A percentile compares a stretch with the other conserved stretches of the same genome.
Evolutionary conservation across 1,140 invertebrate species (phyloP).

Genomic region (Drusus annulatus): DNA sequence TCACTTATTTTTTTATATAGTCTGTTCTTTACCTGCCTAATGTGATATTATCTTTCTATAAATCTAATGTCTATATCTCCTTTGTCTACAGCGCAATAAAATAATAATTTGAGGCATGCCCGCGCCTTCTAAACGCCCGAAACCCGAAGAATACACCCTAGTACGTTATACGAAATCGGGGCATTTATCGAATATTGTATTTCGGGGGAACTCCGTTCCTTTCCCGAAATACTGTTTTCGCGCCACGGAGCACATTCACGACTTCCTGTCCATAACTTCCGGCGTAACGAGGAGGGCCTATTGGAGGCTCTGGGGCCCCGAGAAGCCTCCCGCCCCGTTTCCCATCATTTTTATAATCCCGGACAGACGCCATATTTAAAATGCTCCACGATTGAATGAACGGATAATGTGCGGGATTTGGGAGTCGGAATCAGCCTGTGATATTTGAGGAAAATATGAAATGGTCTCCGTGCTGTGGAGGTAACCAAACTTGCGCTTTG

Average conservation of each 20-base stretch:
- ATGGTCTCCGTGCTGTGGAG: too few relatives aligned
- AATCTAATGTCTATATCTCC: too few relatives aligned
- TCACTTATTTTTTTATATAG: too few relatives aligned
- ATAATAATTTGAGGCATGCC: conserved; percentile 22
- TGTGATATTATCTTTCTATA: too few relatives aligned
- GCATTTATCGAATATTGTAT: conserved; percentile 36
- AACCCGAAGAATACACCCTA: conserved; percentile 25
- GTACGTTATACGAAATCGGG: conserved; percentile 5
- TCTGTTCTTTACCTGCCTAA: too few relatives aligned
- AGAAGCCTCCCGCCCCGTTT: not conserved
- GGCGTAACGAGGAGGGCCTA: conserved; percentile 31
- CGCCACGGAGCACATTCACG: conserved; percentile 49
- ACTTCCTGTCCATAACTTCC: conserved; percentile 53
- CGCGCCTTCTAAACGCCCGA: conserved; percentile 20
- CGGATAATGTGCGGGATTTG: not conserved
- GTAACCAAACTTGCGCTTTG: too few relatives aligned
- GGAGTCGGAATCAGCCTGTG: too few relatives aligned
- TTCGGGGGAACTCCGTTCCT: conserved; percentile 16
- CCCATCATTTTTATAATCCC: conserved; percentile 13
- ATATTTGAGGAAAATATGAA: too few relatives aligned
- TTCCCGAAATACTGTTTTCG: conserved; percentile 41
- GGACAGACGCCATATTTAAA: conserved; percentile 25
- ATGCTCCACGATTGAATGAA: conserved; percentile 19
- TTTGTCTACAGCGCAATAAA: not conserved
- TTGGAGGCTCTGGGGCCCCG: conserved; percentile 1